A percentile compares a stretch with the other conserved stretches of the same genome.
These are phyloP conservation scores for Bombus pascuorum DNA, from an alignment of 1,140 invertebrate genomes.

Conservation along the genomic window DNA sequence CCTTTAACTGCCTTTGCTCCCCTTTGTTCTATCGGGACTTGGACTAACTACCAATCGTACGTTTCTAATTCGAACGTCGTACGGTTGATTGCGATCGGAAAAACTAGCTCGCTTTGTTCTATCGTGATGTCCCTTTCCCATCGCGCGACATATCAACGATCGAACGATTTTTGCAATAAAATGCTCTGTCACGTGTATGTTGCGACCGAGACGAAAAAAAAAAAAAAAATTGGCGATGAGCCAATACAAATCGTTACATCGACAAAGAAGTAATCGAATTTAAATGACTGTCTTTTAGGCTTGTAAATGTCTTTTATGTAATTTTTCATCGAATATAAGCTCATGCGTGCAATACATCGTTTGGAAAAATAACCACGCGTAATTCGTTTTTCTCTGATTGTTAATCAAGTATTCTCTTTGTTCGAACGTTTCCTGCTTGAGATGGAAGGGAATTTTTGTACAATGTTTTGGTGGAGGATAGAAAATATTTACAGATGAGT, in stretches of 20 bases:
- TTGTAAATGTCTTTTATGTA: neutral
- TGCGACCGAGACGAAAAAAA: neutral
- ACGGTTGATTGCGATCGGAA: slow-evolving; percentile 34
- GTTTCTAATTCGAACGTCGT: slow-evolving; percentile 27
- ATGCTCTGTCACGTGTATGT: neutral
- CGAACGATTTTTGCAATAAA: slow-evolving; percentile 8
- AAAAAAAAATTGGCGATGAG: neutral
- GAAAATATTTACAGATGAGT: too few species aligned
- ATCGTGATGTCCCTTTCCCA: neutral
- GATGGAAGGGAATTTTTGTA: neutral
- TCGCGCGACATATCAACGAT: neutral
- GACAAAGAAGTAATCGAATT: neutral
- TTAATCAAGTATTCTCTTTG: neutral
- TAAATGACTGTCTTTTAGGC: neutral
- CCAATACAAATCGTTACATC: neutral
- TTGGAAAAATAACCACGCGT: neutral
- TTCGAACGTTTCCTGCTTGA: neutral
- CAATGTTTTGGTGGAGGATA: too few species aligned
- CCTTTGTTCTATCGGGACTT: slow-evolving; percentile 12
- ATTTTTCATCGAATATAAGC: neutral
- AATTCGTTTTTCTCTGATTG: neutral
- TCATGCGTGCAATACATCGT: neutral
- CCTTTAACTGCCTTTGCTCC: neutral
- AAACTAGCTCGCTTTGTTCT: slow-evolving; percentile 20
- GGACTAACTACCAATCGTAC: slow-evolving; percentile 20